Percentiles rank a stretch among this genome's conserved stretches.
Evolutionary conservation across 2,888 invertebrate species (phyloP).

Genomic region (Rhagonycha fulva): DNA sequence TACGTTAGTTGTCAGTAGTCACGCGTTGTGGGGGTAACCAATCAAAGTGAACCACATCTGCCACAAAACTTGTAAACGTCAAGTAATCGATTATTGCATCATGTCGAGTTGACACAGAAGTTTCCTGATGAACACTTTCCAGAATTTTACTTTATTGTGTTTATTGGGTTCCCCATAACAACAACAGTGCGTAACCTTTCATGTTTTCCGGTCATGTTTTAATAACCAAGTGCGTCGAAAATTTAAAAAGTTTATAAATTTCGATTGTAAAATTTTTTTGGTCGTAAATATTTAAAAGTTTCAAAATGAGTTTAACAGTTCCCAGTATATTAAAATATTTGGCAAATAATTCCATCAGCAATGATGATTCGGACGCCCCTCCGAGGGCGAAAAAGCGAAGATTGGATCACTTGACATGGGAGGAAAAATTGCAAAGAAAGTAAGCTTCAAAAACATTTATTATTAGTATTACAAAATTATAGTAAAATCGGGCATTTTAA

Average conservation of each 20-base stretch:
- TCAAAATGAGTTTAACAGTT: conserved; percentile 34
- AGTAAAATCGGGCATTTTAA: no score
- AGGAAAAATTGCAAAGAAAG: conserved; percentile 87
- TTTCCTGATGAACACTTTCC: not conserved
- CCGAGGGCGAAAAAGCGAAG: conserved; percentile 68
- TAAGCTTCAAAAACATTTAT: conserved; percentile 58
- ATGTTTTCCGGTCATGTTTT: not conserved
- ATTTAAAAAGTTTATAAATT: not conserved
- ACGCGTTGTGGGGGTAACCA: not conserved
- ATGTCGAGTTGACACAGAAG: conserved; percentile 2
- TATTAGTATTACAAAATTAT: not conserved
- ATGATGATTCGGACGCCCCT: conserved; percentile 39
- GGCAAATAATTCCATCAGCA: conserved; percentile 38
- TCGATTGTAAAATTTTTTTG: not conserved
- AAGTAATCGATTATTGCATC: conserved; percentile 15
- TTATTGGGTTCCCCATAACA: not conserved
- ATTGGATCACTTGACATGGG: conserved; percentile 82
- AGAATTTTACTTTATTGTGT: not conserved
- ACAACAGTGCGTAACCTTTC: not conserved
- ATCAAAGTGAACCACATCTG: conserved; percentile 9
- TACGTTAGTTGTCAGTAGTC: not conserved
- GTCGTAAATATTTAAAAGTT: not conserved
- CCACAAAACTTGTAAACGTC: not conserved
- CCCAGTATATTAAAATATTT: conserved; percentile 48
- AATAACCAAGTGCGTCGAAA: not conserved